These are phyloP conservation scores for Sarcoramphus papa DNA, from an alignment of 2,797 vertebrate genomes.

Conservation along the genomic window DNA sequence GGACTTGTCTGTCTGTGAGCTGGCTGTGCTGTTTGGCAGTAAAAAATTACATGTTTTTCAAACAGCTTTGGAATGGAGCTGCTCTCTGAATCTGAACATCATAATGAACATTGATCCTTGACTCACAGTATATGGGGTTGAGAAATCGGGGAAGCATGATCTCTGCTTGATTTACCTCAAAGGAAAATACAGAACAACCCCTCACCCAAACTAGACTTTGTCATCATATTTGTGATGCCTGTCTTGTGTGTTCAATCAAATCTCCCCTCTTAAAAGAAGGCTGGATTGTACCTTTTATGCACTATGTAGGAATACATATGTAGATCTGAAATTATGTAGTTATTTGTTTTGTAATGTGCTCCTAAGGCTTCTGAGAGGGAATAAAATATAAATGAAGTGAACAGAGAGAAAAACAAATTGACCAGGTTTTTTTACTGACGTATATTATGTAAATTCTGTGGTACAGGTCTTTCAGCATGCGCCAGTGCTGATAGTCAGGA, in stretches of 20 bases:
- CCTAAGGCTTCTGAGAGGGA: neutral
- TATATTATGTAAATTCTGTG: neutral
- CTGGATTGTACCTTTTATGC: neutral
- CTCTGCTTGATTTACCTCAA: neutral
- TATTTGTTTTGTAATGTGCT: neutral
- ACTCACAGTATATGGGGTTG: neutral
- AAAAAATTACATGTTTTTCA: neutral
- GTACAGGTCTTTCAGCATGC: neutral
- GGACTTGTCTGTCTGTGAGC: neutral
- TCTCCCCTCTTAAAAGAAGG: neutral
- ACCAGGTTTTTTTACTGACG: neutral
- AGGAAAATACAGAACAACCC: neutral
- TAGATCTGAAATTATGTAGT: neutral
- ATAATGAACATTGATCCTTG: neutral
- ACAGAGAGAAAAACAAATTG: slow-evolving; percentile 9
- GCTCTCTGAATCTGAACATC: slow-evolving; percentile 2
- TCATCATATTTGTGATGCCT: neutral
- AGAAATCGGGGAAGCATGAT: neutral
- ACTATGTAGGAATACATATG: neutral
- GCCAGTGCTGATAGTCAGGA: neutral
- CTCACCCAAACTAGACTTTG: neutral
- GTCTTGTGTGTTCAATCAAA: neutral
- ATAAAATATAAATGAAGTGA: slow-evolving; percentile 25
- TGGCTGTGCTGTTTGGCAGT: neutral
- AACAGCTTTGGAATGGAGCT: neutral